These are phyloP conservation scores for Stenichneumon culpator DNA, from an alignment of 2,888 invertebrate species.

Conservation along the genomic window DNA sequence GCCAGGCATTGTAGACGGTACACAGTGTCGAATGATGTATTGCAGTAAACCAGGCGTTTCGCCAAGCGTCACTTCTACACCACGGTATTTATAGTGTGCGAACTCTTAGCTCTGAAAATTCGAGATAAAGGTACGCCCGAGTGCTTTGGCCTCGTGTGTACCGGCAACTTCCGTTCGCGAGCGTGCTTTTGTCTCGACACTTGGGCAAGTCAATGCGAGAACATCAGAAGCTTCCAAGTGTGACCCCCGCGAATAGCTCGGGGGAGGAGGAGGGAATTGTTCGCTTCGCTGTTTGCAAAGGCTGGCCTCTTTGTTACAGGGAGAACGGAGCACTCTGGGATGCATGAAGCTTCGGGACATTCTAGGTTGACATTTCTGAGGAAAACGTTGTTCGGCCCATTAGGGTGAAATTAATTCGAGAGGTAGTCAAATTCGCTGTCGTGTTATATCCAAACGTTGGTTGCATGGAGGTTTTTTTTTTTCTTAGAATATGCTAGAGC, in stretches of 20 bases:
- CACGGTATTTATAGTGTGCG: neutral
- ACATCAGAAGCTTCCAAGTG: constrained; percentile 15
- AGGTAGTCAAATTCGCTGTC: neutral
- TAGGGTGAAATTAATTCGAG: neutral
- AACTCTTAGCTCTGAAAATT: constrained; percentile 34
- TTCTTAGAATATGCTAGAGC: no score
- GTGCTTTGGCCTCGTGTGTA: constrained; percentile 7
- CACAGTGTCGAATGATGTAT: neutral
- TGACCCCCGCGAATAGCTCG: neutral
- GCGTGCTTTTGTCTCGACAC: constrained; percentile 15
- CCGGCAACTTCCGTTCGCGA: neutral
- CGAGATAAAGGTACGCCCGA: constrained; percentile 40
- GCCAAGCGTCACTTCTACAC: constrained; percentile 1
- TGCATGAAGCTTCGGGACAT: neutral
- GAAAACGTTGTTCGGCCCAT: neutral
- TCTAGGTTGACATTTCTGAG: neutral
- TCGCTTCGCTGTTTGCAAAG: neutral
- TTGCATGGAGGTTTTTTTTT: no score
- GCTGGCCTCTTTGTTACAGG: neutral
- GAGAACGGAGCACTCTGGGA: neutral
- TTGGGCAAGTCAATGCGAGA: neutral
- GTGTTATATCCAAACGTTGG: neutral
- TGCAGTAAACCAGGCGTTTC: neutral
- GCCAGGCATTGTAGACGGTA: constrained; percentile 5
- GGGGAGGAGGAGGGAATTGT: neutral